Base-by-base conservation (phyloP, 2,113 vertebrate genomes). In the Platichthys stellatus region DNA sequence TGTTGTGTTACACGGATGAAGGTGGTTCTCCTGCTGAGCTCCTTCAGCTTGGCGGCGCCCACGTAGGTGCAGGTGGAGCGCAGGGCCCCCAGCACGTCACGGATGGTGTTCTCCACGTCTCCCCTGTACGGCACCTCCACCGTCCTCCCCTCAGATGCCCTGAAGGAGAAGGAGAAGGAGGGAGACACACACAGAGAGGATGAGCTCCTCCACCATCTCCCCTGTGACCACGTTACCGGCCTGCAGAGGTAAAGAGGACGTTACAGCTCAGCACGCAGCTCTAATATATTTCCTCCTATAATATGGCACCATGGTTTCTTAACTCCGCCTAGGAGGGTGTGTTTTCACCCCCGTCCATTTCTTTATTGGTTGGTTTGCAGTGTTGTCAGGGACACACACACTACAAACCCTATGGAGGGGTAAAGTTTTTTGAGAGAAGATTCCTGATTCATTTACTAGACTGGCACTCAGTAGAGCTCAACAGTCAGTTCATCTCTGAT, bases 201-300 rank as follows among this genome's bases (percentile, higher is more conserved):
- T 96, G 58, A 99, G 97, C 78, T 99, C 98, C 84, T 99, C 98
- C 70, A 99, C 98, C 98, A 99, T 99, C 92, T 99, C 98, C 57
- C 98, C 98, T 0, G 98, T 99, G 58, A 99, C 98, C 88, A 99
- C 98, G 2, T 99, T 99, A 26, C 98, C 98, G 72, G 98, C 98
- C 98, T 99, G 89, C 68, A 60, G 75, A 72, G 5, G 3, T 51
- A n/a, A 3, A 68, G 43, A 63, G 23, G 56, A 45, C 18, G 9
- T 45, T 5, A 57, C 9, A 53, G 11, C 14, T 63, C 13, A 15
- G 31, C n/a, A 23, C 38, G 18, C 20, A 15, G 2, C 17, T 4
- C 58, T 43, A 38, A 38, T 0, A 40, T 40, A 40, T 40, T 40
- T 40, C 38, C 38, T 40, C 10, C 6, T 40, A 11, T 40, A 9